A percentile compares a stretch with the other conserved stretches of the same genome.
phyloP scores from a whole-genome alignment of 2,113 vertebrate species.

The Sminthopsis crassicaudata region DNA sequence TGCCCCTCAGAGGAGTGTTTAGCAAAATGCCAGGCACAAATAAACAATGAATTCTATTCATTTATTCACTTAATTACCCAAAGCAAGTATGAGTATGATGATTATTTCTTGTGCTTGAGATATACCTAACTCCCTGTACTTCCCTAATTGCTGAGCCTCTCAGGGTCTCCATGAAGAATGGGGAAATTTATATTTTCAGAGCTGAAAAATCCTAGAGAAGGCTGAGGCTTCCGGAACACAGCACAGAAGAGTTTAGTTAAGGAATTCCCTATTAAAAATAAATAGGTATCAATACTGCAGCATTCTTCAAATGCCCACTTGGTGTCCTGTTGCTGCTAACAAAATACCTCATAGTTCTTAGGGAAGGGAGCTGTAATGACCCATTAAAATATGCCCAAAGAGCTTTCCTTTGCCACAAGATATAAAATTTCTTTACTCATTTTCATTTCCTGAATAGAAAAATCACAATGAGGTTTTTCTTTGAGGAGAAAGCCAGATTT shows the following conservation, averaged over 20 bases:
- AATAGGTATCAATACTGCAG: neutral
- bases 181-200: neutral
- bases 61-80: neutral
- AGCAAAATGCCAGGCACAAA: neutral
- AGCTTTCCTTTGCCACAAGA: neutral
- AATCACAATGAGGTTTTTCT: conserved; percentile 19
- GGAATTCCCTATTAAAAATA: neutral
- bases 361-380: neutral
- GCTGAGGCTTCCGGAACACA: neutral
- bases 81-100: neutral
- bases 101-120: neutral
- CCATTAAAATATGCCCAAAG: conserved; percentile 20
- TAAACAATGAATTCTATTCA: neutral
- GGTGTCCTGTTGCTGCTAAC: neutral
- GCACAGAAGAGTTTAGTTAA: neutral
- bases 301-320: neutral
- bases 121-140: neutral
- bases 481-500: conserved; percentile 16
- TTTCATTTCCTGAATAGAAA: neutral
- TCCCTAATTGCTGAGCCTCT: neutral
- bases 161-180: neutral
- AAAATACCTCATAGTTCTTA: neutral
- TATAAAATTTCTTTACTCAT: conserved; percentile 18
- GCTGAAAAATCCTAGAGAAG: neutral
- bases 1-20: neutral